Evolutionary conservation across 2,113 vertebrate genomes (phyloP), one percentile per base, ranked within the genome.

Genomic region (Tiliqua scincoides): DNA sequence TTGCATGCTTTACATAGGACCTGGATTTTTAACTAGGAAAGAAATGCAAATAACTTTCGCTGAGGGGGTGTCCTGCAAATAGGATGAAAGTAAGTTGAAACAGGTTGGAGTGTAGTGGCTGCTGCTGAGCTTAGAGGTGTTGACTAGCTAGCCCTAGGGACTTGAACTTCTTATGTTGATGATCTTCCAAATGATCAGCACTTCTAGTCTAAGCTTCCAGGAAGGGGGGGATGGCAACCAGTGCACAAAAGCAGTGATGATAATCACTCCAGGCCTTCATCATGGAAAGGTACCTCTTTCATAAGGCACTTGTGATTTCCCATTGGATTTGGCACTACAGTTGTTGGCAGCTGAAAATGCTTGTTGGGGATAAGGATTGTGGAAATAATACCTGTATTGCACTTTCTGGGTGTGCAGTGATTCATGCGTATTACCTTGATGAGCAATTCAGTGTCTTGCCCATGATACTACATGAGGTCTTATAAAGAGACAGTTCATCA

Each of bases 1-100:
- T 65, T 62, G 59, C n/a, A 0, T 63, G 70, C 17, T 86, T 90
- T 70, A 21, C 85, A 17, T 9, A 17, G 82, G 54, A 0, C 79
- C 79, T n/a, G 2, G 30, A 1, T 73, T 87, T 90, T 89, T 72
- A 52, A 54, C 14, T 52, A 1, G 88, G 85, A 81, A 83, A 65
- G 52, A 87, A 4, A 0, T 25, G 65, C 84, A 91, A 85, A 74
- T 32, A 2, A 1, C 0, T 4, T 83, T 79, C 11, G 43, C 10
- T 62, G n/a, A 3, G 40, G n/a, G 63, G 35, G 0, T 32, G 78
- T 77, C 1, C 83, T 86, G 0, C 71, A n/a, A 20, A 37, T 30
- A 71, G 48, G 0, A 35, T 6, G 2, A 0, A 48, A 80, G 75
- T 25, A 3, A 1, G 62, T 7, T 15, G 10, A 6, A 27, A 6